Percentiles rank a stretch among this genome's conserved stretches.
phyloP scores from a whole-genome alignment of 2,797 vertebrate species.

The Lagothrix lagotricha region DNA sequence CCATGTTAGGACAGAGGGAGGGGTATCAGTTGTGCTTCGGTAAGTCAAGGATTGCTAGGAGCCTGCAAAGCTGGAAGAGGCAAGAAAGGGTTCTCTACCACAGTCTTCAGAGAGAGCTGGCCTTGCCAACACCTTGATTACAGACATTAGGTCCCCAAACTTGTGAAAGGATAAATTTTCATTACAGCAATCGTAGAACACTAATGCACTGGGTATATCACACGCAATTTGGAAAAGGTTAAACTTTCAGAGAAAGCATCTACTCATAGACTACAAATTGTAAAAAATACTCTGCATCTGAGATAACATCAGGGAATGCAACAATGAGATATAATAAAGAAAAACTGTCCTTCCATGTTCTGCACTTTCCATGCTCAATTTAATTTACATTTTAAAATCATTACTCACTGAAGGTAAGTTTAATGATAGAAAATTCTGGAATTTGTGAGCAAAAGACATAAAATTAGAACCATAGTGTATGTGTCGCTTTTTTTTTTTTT shows the following conservation, averaged over 20 bases:
- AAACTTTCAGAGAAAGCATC: neutral
- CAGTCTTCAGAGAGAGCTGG: fast-evolving
- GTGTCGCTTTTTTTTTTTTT: neutral
- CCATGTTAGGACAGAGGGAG: neutral
- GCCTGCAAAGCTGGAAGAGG: fast-evolving
- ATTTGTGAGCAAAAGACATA: neutral
- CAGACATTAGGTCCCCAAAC: neutral
- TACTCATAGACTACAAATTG: neutral
- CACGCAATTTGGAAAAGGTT: neutral
- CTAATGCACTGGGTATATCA: neutral
- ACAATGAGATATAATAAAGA: neutral
- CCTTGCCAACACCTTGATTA: too few species aligned
- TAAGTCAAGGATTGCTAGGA: neutral
- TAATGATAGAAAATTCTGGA: neutral
- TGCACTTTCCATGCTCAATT: neutral
- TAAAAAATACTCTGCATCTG: neutral
- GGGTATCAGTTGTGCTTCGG: fast-evolving
- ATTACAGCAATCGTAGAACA: neutral
- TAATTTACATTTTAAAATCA: neutral
- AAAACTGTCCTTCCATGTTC: neutral
- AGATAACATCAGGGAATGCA: neutral
- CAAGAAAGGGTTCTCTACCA: neutral
- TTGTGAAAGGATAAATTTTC: neutral
- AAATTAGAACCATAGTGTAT: neutral
- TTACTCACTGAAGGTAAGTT: neutral